Evolutionary conservation across 2,888 invertebrate genomes (phyloP), one percentile per base, ranked within the genome.

Genomic region (Xestia rhomboidea): DNA sequence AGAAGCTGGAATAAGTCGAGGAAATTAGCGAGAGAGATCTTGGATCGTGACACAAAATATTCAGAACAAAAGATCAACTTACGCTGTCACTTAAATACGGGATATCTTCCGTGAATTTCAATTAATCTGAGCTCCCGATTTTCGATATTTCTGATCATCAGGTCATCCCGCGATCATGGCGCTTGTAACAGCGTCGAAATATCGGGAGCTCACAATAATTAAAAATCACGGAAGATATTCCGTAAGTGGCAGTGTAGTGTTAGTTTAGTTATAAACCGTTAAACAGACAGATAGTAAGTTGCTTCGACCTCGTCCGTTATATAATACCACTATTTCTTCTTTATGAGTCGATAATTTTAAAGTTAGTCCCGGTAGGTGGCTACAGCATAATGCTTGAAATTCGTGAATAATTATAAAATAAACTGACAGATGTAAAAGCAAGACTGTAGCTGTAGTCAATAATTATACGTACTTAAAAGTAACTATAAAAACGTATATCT

Each of bases 11-110:
- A 46, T 72, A 41, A 38, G 60, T 3, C 44, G 49, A 8, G 13
- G n/a, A 63, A 68, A 49, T 81, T 54, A 81, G 62, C 7, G 21
- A 54, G 41, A 1, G 82, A 64, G n/a, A 27, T 41, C 27, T 75
- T 30, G 41, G 57, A 34, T 27, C 38, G 27, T 38, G 24, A 60
- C 60, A 60, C 8, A 18, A n/a, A n/a, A 30, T 60, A 18, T 60
- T 60, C 27, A 18, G 4, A 57, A 27, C 27, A 54, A n/a, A n/a
- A n/a, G n/a, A n/a, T n/a, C n/a, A n/a, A n/a, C n/a, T n/a, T n/a
- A n/a, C n/a, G n/a, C n/a, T n/a, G n/a, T n/a, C n/a, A n/a, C n/a
- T n/a, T n/a, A n/a, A n/a, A n/a, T n/a, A n/a, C n/a, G n/a, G n/a
- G n/a, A n/a, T n/a, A n/a, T n/a, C n/a, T n/a, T n/a, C n/a, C n/a